phyloP scores from a whole-genome alignment of 2,888 invertebrate genomes.

The Pogonocherus hispidulus region DNA sequence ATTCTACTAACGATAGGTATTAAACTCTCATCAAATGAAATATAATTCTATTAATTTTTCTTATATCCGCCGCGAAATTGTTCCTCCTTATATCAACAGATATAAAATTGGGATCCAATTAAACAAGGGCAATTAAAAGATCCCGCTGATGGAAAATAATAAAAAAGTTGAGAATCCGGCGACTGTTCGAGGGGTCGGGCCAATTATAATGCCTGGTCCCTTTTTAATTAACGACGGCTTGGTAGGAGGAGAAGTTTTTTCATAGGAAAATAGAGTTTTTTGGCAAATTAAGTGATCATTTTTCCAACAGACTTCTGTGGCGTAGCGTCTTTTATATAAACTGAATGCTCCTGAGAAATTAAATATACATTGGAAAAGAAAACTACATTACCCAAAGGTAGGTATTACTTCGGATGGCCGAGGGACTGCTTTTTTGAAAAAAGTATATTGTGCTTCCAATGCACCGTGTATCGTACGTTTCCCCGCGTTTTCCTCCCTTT shows the following conservation, averaged over 20 bases:
- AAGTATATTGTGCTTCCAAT: too few species aligned
- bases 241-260: conserved; percentile 25
- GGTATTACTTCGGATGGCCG: too few species aligned
- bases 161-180: conserved; percentile 16
- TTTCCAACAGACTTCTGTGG: conserved; percentile 55
- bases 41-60: too few species aligned
- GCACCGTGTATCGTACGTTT: too few species aligned
- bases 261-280: conserved; percentile 57
- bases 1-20: too few species aligned
- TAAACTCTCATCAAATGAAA: too few species aligned
- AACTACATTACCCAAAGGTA: conserved; percentile 2
- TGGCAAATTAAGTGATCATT: conserved; percentile 58
- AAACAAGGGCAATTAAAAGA: conserved; percentile 9
- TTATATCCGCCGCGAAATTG: too few species aligned
- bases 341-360: conserved; percentile 7
- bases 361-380: conserved; percentile 3
- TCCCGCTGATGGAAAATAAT: conserved; percentile 7
- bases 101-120: conserved; percentile 8
- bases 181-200: conserved; percentile 14
- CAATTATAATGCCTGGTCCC: conserved; percentile 53
- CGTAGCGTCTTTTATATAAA: conserved; percentile 41
- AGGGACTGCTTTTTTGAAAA: too few species aligned
- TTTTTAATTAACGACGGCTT: conserved; percentile 54
- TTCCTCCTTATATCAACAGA: too few species aligned
- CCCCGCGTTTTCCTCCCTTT: too few species aligned